Base-by-base conservation (phyloP, 1,140 invertebrate species). In the Solen grandis region DNA sequence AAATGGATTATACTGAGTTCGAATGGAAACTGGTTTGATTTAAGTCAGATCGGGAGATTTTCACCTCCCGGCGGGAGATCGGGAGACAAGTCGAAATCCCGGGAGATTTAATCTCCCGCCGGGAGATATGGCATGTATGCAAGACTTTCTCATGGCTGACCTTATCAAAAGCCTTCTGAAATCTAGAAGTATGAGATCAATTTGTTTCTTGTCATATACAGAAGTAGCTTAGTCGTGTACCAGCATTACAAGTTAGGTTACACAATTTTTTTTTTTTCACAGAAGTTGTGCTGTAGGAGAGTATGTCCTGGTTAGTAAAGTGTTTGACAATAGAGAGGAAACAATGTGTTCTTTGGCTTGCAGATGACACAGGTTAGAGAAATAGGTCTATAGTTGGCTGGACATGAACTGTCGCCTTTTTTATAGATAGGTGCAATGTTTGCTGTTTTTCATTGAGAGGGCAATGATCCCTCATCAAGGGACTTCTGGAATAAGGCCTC, bases 81-180 rank as follows among this genome's bases (percentile, higher is more conserved):
- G n/a, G n/a, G n/a, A n/a, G n/a, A n/a, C n/a, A n/a, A n/a, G n/a
- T n/a, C n/a, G n/a, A n/a, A n/a, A n/a, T n/a, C n/a, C n/a, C n/a
- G n/a, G n/a, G n/a, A n/a, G n/a, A n/a, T n/a, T n/a, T n/a, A n/a
- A n/a, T n/a, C n/a, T n/a, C n/a, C n/a, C n/a, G n/a, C n/a, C n/a
- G n/a, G n/a, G n/a, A n/a, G n/a, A n/a, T n/a, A n/a, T n/a, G n/a
- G n/a, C n/a, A n/a, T n/a, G n/a, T n/a, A n/a, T n/a, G n/a, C n/a
- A 83, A 55, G 16, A 82, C n/a, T 72, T 65, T 60, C 27, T 78
- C 52, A 81, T 83, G 84, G n/a, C 57, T 52, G 22, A 85, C 84
- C 38, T 36, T 76, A 46, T 85, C 81, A 36, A 85, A 85, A 8
- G 84, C 84, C 50, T 84, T 85, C n/a, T 25, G 54, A 81, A 83